Conservation (phyloP, 2,113 vertebrate species). For the Lepus americanus region DNA sequence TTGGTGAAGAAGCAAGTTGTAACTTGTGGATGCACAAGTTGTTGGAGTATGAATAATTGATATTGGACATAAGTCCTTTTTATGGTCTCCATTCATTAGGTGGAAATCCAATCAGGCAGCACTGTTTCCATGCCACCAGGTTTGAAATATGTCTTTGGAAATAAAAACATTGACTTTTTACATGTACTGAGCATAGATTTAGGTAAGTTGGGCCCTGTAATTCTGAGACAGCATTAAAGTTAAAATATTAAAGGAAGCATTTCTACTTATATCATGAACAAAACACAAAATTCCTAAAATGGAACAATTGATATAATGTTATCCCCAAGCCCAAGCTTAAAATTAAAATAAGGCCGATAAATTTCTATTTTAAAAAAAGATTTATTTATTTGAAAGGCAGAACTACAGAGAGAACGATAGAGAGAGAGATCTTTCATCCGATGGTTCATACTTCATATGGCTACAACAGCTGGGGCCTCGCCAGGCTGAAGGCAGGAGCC, state of each 20-base stretch:
- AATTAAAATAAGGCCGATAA: constrained; percentile 4
- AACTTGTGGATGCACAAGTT: background rate
- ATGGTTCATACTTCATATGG: no score
- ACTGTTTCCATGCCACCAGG: background rate
- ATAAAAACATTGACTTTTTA: constrained; percentile 37
- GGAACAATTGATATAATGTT: background rate
- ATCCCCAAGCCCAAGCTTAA: background rate
- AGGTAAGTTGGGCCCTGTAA: background rate
- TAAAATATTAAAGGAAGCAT: constrained; percentile 14
- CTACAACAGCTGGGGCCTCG: no score
- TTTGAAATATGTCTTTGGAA: constrained; percentile 29
- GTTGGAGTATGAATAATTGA: constrained; percentile 60
- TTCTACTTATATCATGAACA: constrained; percentile 29
- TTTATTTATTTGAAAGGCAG: no score
- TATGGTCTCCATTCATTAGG: constrained; percentile 54
- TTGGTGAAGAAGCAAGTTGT: background rate
- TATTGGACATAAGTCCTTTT: constrained; percentile 54
- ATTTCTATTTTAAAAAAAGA: background rate
- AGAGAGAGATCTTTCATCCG: no score
- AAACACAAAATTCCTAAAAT: constrained; percentile 21
- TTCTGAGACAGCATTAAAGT: background rate
- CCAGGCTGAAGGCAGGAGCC: no score
- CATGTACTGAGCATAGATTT: background rate
- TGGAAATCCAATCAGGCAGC: constrained; percentile 41
- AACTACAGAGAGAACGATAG: no score